Percentiles rank a stretch among this genome's conserved stretches.
phyloP scores from a whole-genome alignment of 2,888 invertebrate genomes.

The Nesidiocoris tenuis region DNA sequence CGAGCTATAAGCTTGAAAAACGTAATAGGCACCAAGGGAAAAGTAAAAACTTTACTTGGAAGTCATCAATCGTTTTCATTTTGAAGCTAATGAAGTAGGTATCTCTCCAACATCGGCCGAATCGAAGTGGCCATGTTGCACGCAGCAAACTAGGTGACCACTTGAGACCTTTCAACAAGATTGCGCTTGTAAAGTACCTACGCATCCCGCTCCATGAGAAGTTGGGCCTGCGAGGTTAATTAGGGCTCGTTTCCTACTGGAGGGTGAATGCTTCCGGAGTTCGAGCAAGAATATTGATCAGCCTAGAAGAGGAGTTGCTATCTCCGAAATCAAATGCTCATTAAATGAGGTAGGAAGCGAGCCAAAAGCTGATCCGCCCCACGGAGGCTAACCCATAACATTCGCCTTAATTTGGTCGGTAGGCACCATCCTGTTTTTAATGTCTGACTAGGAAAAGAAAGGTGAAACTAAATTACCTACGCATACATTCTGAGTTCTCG shows the following conservation, averaged over 20 bases:
- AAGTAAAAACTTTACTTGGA: no score
- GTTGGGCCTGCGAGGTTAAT: constrained; percentile 26
- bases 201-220: not conserved
- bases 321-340: constrained; percentile 37
- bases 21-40: no score
- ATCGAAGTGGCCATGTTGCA: no score
- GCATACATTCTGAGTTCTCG: no score
- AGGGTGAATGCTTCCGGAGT: constrained; percentile 30
- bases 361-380: not conserved
- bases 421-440: constrained; percentile 5
- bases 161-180: constrained; percentile 36
- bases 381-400: not conserved
- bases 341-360: constrained; percentile 13
- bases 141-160: not conserved
- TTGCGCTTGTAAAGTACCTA: constrained; percentile 32
- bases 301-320: constrained; percentile 15
- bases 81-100: no score
- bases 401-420: constrained; percentile 1
- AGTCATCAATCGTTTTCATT: no score
- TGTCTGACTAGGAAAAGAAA: not conserved
- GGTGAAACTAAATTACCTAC: no score
- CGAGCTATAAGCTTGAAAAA: no score
- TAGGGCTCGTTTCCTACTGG: constrained; percentile 34
- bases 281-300: constrained; percentile 32
- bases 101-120: no score